Evolutionary conservation across 2,888 invertebrate species (phyloP), one percentile per base, ranked within the genome.

Genomic region (Caenorhabditis japonica): DNA sequence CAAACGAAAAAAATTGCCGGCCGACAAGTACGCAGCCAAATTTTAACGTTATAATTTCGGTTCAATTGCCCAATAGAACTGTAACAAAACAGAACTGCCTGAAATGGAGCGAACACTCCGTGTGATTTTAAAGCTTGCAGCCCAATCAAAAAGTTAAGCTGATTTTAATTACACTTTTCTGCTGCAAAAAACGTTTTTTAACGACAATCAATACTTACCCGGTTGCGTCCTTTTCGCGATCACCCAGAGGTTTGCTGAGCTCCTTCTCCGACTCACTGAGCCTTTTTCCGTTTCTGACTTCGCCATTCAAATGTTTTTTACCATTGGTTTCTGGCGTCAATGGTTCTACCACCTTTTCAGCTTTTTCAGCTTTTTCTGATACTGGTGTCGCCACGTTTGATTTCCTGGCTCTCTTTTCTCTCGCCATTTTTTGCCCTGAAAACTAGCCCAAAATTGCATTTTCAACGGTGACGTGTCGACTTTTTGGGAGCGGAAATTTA

Each of bases 391-490:
- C 41, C 0, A 17, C 51, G 38, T 44, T 62, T 36, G 71, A 58
- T 62, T 58, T 71, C 34, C 58, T 51, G 30, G 41, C 56, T 46
- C 43, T 56, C 33, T 38, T 49, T 13, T 71, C 71, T 46, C 51
- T 25, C 10, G 55, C 71, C 71, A 71, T 71, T 62, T 25, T 52
- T 39, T n/a, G n/a, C n/a, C n/a, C n/a, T n/a, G n/a, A n/a, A n/a
- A n/a, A n/a, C n/a, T n/a, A 38, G 38, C 34, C 17, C 13, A 61
- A 58, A 46, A n/a, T n/a, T n/a, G n/a, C n/a, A n/a, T n/a, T n/a
- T n/a, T n/a, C n/a, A n/a, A n/a, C n/a, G n/a, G n/a, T n/a, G n/a
- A n/a, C n/a, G n/a, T n/a, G n/a, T n/a, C n/a, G n/a, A n/a, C n/a
- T n/a, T n/a, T n/a, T n/a, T n/a, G n/a, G n/a, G n/a, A n/a, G n/a